Evolutionary conservation across 2,797 vertebrate species (phyloP).

Genomic region (Enteromius trimaculatus): DNA sequence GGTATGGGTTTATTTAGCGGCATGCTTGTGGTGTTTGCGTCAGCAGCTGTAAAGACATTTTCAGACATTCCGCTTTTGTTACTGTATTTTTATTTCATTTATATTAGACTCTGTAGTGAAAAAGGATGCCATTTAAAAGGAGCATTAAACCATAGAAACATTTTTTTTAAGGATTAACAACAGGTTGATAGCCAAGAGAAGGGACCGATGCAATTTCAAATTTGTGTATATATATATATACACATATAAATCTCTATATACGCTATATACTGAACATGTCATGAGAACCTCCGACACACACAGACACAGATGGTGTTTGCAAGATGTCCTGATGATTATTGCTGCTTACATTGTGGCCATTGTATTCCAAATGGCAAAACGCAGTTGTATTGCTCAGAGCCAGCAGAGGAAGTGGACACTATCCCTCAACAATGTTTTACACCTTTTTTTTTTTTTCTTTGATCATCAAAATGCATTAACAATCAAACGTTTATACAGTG

Average conservation of each 20-base stretch:
- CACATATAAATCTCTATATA: conserved; percentile 51
- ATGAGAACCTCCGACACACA: conserved; percentile 75
- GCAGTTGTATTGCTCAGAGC: conserved; percentile 76
- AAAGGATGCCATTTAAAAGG: conserved; percentile 87
- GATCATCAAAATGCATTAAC: conserved; percentile 74
- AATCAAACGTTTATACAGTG: conserved; percentile 78
- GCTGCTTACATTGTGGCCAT: conserved; percentile 80
- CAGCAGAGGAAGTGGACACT: conserved; percentile 72
- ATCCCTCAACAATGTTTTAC: conserved; percentile 66
- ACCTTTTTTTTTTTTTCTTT: conserved; percentile 63
- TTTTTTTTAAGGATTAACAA: conserved; percentile 78
- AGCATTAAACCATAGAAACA: conserved; percentile 84
- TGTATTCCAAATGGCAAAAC: conserved; percentile 75
- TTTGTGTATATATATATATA: conserved; percentile 58
- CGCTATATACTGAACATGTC: conserved; percentile 71
- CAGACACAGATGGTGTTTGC: conserved; percentile 58
- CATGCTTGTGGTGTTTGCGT: background rate
- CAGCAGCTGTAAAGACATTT: conserved; percentile 4
- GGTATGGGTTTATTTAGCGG: background rate
- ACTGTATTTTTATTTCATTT: conserved; percentile 80
- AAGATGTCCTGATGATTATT: conserved; percentile 72
- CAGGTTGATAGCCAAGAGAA: conserved; percentile 58
- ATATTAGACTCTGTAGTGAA: conserved; percentile 85
- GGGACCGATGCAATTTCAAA: conserved; percentile 75
- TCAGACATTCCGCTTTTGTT: conserved; percentile 59